These are phyloP conservation scores for Chlorodrepanis virens DNA, from an alignment of 2,113 vertebrate species.

Conservation along the genomic window DNA sequence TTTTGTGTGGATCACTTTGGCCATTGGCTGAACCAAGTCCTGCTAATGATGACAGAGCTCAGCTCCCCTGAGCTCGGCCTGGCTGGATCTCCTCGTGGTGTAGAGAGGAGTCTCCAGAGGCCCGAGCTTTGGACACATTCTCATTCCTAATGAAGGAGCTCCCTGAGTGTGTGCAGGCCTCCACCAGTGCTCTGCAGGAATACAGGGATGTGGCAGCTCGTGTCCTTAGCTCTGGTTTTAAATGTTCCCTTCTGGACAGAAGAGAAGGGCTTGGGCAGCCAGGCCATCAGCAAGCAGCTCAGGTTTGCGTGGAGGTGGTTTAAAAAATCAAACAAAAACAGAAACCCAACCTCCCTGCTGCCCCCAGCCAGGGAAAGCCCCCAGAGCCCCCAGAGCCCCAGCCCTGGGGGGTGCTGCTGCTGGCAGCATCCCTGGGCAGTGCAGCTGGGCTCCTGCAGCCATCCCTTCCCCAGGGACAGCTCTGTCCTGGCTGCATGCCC, in stretches of 20 bases:
- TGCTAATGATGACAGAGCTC: not conserved
- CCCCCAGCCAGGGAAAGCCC: no score
- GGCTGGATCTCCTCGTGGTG: not conserved
- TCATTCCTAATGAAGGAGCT: not conserved
- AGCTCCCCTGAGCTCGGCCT: not conserved
- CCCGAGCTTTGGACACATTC: not conserved
- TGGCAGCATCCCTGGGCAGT: not conserved
- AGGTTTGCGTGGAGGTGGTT: not conserved
- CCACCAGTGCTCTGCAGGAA: not conserved
- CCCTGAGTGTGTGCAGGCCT: not conserved
- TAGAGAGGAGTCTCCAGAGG: not conserved
- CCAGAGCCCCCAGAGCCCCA: no score
- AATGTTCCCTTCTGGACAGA: not conserved
- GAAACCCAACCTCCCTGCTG: not conserved
- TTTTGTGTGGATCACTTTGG: not conserved
- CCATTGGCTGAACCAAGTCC: not conserved
- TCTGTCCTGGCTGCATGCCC: not conserved
- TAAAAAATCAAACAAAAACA: not conserved
- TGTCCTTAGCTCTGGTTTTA: accelerated
- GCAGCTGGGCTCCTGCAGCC: no score
- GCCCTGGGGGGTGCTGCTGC: not conserved
- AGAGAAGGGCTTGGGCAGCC: not conserved
- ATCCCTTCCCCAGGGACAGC: accelerated
- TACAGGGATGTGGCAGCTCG: not conserved
- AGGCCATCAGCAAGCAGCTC: not conserved